Evolutionary conservation across 1,140 invertebrate genomes (phyloP).

Genomic region (Tetraneura akinire): DNA sequence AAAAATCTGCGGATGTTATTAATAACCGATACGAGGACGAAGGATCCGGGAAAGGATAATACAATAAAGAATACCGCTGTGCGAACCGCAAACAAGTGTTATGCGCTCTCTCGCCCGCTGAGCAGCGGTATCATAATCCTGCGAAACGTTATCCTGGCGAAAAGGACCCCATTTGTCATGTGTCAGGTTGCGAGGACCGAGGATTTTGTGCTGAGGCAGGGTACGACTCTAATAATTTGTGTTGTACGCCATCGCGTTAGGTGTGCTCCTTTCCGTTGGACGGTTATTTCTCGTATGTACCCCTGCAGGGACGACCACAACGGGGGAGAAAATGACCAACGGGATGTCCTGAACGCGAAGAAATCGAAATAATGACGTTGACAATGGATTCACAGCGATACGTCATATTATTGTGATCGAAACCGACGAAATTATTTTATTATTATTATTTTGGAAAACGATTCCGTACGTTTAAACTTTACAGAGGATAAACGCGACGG

Average conservation of each 20-base stretch:
- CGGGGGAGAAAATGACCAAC: neutral
- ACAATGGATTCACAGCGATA: too few species aligned
- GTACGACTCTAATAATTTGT: conserved; percentile 22
- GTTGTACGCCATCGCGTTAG: neutral
- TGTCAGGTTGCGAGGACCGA: conserved; percentile 13
- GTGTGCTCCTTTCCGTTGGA: neutral
- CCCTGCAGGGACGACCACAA: neutral
- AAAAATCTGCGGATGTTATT: too few species aligned
- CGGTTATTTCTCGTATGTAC: neutral
- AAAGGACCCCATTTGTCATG: conserved; percentile 43
- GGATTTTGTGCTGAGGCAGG: neutral
- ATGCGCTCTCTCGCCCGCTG: conserved; percentile 6
- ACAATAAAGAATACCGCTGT: neutral
- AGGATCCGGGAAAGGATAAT: too few species aligned
- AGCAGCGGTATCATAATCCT: conserved; percentile 37
- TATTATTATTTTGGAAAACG: too few species aligned
- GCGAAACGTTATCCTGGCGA: neutral
- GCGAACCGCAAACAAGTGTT: conserved; percentile 48
- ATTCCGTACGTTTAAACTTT: too few species aligned
- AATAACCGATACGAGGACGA: too few species aligned
- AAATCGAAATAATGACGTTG: too few species aligned
- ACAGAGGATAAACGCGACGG: too few species aligned
- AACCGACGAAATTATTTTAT: too few species aligned
- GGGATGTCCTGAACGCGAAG: too few species aligned
- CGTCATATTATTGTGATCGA: too few species aligned